These are phyloP conservation scores for Chromobotia macracanthus DNA, from an alignment of 2,797 vertebrate genomes.

Conservation along the genomic window DNA sequence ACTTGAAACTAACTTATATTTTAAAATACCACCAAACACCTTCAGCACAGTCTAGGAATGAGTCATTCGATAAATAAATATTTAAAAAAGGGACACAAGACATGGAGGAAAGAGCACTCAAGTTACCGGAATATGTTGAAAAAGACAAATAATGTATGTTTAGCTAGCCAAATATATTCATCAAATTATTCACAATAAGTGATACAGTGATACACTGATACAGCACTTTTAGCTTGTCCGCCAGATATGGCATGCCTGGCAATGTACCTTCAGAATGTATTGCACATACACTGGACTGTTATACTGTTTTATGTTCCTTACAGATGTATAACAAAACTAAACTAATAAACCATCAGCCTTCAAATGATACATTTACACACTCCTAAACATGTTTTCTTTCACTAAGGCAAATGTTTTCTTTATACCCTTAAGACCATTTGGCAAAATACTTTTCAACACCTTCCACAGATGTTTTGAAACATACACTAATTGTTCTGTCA, in stretches of 20 bases:
- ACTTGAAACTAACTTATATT: slow-evolving; percentile 1
- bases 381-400: not conserved
- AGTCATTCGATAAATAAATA: slow-evolving; percentile 17
- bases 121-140: slow-evolving; percentile 14
- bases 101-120: not conserved
- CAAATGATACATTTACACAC: not conserved
- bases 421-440: not conserved
- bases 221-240: not conserved
- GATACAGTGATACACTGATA: not conserved
- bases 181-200: not conserved
- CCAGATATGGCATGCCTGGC: not conserved
- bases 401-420: not conserved
- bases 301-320: not conserved
- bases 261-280: not conserved
- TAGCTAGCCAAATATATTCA: slow-evolving; percentile 1
- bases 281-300: not conserved
- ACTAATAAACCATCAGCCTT: not conserved
- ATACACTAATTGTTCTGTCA: not conserved
- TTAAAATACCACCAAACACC: not conserved
- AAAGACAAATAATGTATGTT: not conserved
- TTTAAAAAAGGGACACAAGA: slow-evolving; percentile 1
- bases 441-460: not conserved
- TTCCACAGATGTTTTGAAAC: not conserved
- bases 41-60: not conserved
- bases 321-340: not conserved